Base-by-base conservation (phyloP, 2,113 vertebrate species). In the Capreolus pygargus region DNA sequence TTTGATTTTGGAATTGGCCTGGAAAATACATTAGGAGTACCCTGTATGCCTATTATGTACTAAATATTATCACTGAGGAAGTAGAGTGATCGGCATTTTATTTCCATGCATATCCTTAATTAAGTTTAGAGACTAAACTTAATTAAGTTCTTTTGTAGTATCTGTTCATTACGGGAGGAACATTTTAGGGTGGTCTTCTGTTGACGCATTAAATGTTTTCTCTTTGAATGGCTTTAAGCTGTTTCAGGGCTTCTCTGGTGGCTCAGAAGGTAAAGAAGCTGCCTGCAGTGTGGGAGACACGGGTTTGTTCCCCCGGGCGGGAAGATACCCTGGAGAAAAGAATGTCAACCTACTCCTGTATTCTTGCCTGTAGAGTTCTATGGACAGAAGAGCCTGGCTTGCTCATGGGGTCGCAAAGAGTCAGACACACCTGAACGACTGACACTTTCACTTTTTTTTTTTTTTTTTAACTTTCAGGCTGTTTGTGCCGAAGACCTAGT, bases 1-100 rank as follows among this genome's bases (percentile, higher is more conserved):
- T 94, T 92, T 95, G 33, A 76, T 91, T 97, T 97, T 95, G 30
- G 43, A 92, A 39, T 82, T 96, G 6, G 54, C 55, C 74, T 94
- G n/a, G 61, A 94, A 95, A 95, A 94, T 82, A 79, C 27, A 81
- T 0, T 87, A 52, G 47, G 85, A 60, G 43, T 60, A 81, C 7
- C 36, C 17, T 74, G 0, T 39, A 11, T 76, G 25, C 89, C 61
- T 90, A 70, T 27, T 60, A 90, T n/a, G 19, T 96, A 87, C 33
- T 94, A 95, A 92, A 94, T 13, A 82, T 86, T 43, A 43, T 86
- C 16, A 57, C 25, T 90, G 39, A 92, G 67, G 16, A 92, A 74
- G 19, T 81, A 19, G 67, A 88, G 50, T 88, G 45, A 78, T 86
- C 47, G 14, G 33, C 61, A n/a, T n/a, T 89, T 96, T 81, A 89